These are phyloP conservation scores for Gerris lacustris DNA, from an alignment of 2,888 invertebrate genomes.

Conservation along the genomic window DNA sequence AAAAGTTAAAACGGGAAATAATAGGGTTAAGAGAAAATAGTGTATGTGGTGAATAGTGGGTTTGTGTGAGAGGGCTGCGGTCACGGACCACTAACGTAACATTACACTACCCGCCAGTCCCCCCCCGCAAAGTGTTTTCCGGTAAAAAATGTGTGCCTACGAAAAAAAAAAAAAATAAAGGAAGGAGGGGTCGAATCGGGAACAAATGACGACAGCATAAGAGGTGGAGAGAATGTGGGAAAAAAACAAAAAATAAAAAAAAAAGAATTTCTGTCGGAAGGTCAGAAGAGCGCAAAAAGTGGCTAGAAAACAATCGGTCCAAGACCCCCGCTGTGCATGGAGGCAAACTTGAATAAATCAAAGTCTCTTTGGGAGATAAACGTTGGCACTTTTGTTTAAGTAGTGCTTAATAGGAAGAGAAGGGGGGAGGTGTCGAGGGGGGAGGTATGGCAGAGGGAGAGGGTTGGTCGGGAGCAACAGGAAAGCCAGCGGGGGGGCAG, in stretches of 20 bases:
- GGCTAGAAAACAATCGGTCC: too few relatives aligned
- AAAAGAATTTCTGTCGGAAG: background rate
- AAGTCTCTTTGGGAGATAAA: background rate
- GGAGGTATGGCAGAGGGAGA: background rate
- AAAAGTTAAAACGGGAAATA: background rate
- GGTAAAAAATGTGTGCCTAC: too few relatives aligned
- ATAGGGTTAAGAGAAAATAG: background rate
- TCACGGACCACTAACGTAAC: background rate
- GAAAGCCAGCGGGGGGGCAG: background rate
- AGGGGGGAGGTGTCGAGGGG: background rate
- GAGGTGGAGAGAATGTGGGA: background rate
- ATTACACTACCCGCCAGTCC: background rate
- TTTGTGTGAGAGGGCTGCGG: background rate
- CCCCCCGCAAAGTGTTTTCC: background rate
- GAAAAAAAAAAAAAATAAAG: too few relatives aligned
- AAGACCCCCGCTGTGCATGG: background rate
- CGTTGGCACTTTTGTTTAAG: slow-evolving; percentile 16
- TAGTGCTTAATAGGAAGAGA: slow-evolving; percentile 11
- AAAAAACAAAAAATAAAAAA: background rate
- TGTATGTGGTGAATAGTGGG: background rate
- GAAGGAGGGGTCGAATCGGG: background rate
- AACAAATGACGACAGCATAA: background rate
- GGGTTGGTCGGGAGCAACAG: background rate
- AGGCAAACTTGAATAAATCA: slow-evolving; percentile 3
- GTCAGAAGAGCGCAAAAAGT: background rate